Conservation (phyloP, 2,113 vertebrate genomes). For the Hippocampus mohnikei region DNA sequence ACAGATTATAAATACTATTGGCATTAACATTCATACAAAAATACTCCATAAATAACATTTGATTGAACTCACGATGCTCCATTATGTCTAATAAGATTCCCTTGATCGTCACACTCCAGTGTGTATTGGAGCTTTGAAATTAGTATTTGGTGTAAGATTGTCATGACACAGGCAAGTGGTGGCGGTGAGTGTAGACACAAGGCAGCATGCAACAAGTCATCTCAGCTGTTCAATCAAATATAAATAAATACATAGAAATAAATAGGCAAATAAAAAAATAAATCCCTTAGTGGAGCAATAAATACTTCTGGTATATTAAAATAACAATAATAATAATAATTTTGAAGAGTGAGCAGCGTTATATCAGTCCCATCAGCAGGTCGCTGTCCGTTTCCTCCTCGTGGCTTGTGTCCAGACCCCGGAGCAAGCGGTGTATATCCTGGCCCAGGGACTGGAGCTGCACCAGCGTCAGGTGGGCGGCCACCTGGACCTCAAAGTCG, state of each 20-base stretch:
- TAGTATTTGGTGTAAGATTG: conserved; percentile 1
- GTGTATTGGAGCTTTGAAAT: background rate
- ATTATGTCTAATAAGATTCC: background rate
- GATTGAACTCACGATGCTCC: background rate
- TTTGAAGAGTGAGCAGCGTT: background rate
- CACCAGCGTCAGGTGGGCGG: conserved; percentile 61
- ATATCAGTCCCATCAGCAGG: conserved; percentile 10
- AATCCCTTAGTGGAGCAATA: conserved; percentile 18
- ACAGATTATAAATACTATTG: background rate
- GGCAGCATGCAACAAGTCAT: conserved; percentile 2
- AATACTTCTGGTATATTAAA: conserved; percentile 14
- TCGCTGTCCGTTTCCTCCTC: conserved; percentile 25
- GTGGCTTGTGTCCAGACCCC: conserved; percentile 19
- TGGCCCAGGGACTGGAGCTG: conserved; percentile 59
- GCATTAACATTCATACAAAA: background rate
- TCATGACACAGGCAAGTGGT: background rate
- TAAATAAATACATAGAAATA: conserved; percentile 39
- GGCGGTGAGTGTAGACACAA: conserved; percentile 2
- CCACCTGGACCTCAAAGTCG: conserved; percentile 60
- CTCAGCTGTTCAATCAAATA: background rate
- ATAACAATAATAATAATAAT: conserved; percentile 9
- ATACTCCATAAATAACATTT: conserved; percentile 1
- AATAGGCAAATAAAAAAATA: conserved; percentile 54
- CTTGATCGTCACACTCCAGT: background rate
- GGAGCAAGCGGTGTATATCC: conserved; percentile 50